A percentile compares a stretch with the other conserved stretches of the same genome.
These are phyloP conservation scores for Mystacornis crossleyi DNA, from an alignment of 2,113 vertebrate genomes.

Conservation along the genomic window DNA sequence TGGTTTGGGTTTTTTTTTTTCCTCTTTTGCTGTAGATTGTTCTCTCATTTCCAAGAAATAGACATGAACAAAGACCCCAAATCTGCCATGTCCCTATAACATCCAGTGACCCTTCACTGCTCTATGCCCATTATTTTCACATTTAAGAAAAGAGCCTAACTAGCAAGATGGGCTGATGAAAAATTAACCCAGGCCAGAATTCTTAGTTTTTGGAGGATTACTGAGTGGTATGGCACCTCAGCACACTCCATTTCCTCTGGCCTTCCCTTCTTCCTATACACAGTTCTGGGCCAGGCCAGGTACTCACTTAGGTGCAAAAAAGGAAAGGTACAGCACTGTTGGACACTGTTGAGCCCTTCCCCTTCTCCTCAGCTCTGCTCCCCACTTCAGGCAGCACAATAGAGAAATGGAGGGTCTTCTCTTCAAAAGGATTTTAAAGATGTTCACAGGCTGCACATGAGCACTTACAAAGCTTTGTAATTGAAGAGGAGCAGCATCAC, in stretches of 20 bases:
- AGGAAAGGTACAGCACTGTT: neutral
- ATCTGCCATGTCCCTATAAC: neutral
- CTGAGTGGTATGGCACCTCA: neutral
- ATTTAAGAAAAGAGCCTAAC: neutral
- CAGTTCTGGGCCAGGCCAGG: neutral
- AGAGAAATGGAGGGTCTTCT: neutral
- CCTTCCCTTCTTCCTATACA: neutral
- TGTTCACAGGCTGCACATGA: neutral
- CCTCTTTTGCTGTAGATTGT: neutral
- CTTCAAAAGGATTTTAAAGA: neutral
- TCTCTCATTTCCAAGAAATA: neutral
- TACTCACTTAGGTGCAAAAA: neutral
- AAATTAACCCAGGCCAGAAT: neutral
- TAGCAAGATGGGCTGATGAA: neutral
- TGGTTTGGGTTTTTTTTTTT: neutral
- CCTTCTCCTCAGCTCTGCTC: neutral
- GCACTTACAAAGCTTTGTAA: neutral
- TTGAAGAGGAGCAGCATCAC: neutral
- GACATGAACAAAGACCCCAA: neutral
- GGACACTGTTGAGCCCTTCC: neutral
- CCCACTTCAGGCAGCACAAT: neutral
- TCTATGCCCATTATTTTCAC: neutral
- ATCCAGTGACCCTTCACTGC: neutral
- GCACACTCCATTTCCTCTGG: neutral
- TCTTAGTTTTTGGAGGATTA: neutral